Evolutionary conservation across 2,113 vertebrate species (phyloP), one percentile per base, ranked within the genome.

Genomic region (Siniperca knerii): DNA sequence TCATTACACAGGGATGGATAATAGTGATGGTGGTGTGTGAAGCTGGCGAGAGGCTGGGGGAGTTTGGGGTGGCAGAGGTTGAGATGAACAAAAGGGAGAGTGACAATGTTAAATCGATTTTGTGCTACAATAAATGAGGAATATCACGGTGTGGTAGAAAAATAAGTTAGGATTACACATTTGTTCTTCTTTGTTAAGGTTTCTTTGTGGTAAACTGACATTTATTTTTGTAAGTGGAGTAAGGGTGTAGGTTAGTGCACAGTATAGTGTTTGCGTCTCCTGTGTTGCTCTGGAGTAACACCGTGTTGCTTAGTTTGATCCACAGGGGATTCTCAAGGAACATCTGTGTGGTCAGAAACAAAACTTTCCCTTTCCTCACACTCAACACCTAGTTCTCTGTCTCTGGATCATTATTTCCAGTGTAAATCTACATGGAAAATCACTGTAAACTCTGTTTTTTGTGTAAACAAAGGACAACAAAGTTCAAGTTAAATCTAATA

Each of bases 301-400:
- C 82, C 52, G 16, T 90, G 86, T 85, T 90, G 81, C 79, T 90
- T 93, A 84, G 88, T 93, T 93, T 93, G 89, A 89, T 91, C 90
- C 88, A 86, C 74, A 61, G 89, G 86, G 88, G 74, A 89, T 92
- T 85, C 85, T 95, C 77, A 77, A 81, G 84, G 78, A 94, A 86
- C 84, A 90, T 87, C 84, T 92, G 92, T 90, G 83, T 90, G 79
- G 90, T 87, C 86, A 81, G 76, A 87, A 72, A 79, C 54, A 64
- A 78, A 89, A 86, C 77, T 88, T 80, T 88, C 55, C 40, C 20
- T 60, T 44, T 20, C 40, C 60, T 69, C 57, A 29, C 25, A 46
- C 33, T 72, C 55, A 33, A 48, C 72, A 67, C 54, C 54, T 66
- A 42, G 42, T 33, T 77, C 57, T 86, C 55, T 81, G 52, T 71